Percentiles rank a stretch among this genome's conserved stretches.
phyloP scores from a whole-genome alignment of 1,140 invertebrate species.

The Drosophila mauritiana region DNA sequence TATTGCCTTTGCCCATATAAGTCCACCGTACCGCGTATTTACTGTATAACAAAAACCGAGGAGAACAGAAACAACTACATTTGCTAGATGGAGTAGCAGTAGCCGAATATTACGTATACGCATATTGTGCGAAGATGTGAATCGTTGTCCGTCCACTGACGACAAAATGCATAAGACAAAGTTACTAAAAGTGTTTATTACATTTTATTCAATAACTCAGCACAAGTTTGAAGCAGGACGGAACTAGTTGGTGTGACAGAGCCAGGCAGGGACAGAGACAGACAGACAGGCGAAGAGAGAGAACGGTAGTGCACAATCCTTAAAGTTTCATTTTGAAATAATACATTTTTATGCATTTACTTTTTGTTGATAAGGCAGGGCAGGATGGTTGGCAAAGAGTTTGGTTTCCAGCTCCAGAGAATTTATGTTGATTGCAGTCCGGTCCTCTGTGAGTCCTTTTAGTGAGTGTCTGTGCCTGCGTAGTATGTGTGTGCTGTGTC shows the following conservation, averaged over 20 bases:
- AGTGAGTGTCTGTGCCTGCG: not conserved
- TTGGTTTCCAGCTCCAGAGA: constrained; percentile 27
- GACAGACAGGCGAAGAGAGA: not conserved
- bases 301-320: constrained; percentile 17
- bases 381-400: not conserved
- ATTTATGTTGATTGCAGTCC: constrained; percentile 75
- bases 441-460: constrained; percentile 15
- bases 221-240: constrained; percentile 9
- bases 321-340: constrained; percentile 73
- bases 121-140: constrained; percentile 50
- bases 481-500: constrained; percentile 23
- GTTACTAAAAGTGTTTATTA: constrained; percentile 83
- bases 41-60: not conserved
- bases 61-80: not conserved
- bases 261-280: not conserved
- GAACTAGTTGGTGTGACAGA: not conserved
- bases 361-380: constrained; percentile 8
- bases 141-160: constrained; percentile 25
- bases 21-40: not conserved
- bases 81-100: constrained; percentile 15
- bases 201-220: constrained; percentile 79
- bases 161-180: constrained; percentile 71
- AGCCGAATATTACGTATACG: constrained; percentile 73
- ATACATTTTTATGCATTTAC: constrained; percentile 74
- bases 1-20: not conserved